These are phyloP conservation scores for Augiades crinisus DNA, from an alignment of 2,888 invertebrate species.

Conservation along the genomic window DNA sequence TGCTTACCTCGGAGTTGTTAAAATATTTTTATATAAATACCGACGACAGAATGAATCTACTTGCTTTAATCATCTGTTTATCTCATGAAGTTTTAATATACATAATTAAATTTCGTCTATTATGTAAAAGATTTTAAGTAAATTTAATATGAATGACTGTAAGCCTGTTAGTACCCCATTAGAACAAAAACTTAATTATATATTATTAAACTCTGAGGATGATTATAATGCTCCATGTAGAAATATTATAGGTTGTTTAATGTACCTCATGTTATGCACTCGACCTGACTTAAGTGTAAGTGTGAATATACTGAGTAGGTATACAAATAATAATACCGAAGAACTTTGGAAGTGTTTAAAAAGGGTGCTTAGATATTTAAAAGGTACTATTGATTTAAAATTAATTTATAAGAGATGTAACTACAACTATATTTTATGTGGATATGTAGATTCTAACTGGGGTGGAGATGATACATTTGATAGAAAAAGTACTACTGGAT, in stretches of 20 bases:
- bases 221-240: conserved; percentile 29
- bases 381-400: conserved; percentile 38
- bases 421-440: conserved; percentile 33
- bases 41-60: no score
- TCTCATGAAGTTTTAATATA: no score
- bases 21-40: no score
- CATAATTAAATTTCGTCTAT: no score
- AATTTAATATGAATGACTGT: no score
- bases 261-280: conserved; percentile 7
- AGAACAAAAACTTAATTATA: conserved; percentile 29
- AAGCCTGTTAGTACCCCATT: conserved; percentile 28
- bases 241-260: conserved; percentile 31
- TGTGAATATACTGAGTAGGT: conserved; percentile 39
- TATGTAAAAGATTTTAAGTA: no score
- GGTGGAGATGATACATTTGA: conserved; percentile 31
- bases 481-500: conserved; percentile 32
- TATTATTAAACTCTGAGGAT: conserved; percentile 24
- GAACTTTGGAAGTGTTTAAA: conserved; percentile 39
- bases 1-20: no score
- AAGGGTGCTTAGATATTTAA: conserved; percentile 38
- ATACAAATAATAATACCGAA: conserved; percentile 35
- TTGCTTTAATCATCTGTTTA: no score
- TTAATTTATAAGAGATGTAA: conserved; percentile 33
- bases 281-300: conserved; percentile 35
- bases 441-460: conserved; percentile 43